phyloP scores from a whole-genome alignment of 2,113 vertebrate species.

The Grallaria varia region DNA sequence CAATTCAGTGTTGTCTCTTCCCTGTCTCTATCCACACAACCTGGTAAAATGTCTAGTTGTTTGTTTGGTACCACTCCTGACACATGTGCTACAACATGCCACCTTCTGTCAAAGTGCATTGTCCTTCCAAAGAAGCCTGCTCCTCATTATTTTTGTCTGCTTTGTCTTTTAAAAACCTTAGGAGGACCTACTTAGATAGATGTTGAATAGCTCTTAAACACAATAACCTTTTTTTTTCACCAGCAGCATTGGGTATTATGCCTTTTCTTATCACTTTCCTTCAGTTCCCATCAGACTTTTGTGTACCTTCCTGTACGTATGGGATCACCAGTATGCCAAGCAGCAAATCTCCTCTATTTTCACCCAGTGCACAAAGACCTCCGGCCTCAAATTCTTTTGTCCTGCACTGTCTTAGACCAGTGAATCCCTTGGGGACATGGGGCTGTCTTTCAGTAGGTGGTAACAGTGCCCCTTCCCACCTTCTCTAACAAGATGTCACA shows the following conservation, averaged over 20 bases:
- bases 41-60: background rate
- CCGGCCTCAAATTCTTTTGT: background rate
- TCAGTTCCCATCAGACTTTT: background rate
- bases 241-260: background rate
- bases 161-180: background rate
- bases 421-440: background rate
- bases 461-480: background rate
- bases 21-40: background rate
- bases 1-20: background rate
- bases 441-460: background rate
- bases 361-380: background rate
- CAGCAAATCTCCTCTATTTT: background rate
- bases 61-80: background rate
- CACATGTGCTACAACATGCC: accelerated
- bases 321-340: background rate
- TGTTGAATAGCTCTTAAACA: background rate
- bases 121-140: background rate
- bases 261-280: background rate
- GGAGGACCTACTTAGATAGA: background rate
- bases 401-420: accelerated
- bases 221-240: background rate
- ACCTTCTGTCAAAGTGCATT: background rate
- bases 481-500: background rate
- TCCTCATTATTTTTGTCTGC: background rate
- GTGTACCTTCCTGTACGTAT: background rate